Conservation (phyloP, 2,797 vertebrate species). For the Apogon hyalosoma region DNA sequence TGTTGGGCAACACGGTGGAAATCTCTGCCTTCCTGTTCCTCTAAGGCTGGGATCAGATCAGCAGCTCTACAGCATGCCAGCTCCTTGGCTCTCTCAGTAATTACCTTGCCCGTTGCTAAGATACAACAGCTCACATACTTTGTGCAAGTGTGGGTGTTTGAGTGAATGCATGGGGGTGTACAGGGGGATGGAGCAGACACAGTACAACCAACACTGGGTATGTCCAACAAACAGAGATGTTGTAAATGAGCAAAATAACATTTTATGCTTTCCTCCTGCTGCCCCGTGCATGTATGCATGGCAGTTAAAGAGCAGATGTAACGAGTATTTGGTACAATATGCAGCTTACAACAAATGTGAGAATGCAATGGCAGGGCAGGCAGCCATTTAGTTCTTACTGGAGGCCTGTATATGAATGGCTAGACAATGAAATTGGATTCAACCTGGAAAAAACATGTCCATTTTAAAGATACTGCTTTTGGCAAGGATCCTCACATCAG, state of each 20-base stretch:
- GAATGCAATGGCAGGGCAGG: slow-evolving; percentile 59
- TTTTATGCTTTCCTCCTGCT: slow-evolving; percentile 49
- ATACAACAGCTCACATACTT: slow-evolving; percentile 86
- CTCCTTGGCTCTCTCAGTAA: slow-evolving; percentile 85
- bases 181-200: slow-evolving; percentile 74
- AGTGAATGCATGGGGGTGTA: slow-evolving; percentile 82
- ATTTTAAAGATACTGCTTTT: slow-evolving; percentile 2
- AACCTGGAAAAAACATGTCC: slow-evolving; percentile 27
- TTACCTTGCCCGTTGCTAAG: slow-evolving; percentile 87
- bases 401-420: slow-evolving; percentile 45
- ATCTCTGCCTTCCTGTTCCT: slow-evolving; percentile 75
- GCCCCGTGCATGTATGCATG: slow-evolving; percentile 19
- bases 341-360: slow-evolving; percentile 51
- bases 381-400: slow-evolving; percentile 59
- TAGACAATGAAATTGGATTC: slow-evolving; percentile 30
- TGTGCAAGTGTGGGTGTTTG: slow-evolving; percentile 85
- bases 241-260: slow-evolving; percentile 70
- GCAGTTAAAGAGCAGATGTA: slow-evolving; percentile 48
- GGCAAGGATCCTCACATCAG: slow-evolving; percentile 12
- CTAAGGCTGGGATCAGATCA: slow-evolving; percentile 79
- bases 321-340: slow-evolving; percentile 57
- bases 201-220: slow-evolving; percentile 71
- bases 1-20: slow-evolving; percentile 71
- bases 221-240: slow-evolving; percentile 75
- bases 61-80: slow-evolving; percentile 84